Base-by-base conservation (phyloP, 2,797 vertebrate species). In the Chloroceryle inda region DNA sequence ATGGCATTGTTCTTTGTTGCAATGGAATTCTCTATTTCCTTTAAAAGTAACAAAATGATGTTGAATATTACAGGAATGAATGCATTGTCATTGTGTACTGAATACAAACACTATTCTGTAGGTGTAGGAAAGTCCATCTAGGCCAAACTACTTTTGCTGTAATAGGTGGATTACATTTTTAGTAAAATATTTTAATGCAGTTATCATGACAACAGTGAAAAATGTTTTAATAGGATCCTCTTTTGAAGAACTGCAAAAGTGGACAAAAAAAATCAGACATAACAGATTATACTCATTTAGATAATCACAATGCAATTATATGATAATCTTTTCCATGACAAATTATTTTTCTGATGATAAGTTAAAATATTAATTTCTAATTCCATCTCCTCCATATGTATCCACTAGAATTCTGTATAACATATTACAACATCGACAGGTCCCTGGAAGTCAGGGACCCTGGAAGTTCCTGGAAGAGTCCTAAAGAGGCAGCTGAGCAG, bases 261-360 rank as follows among this genome's bases (percentile, higher is more conserved):
- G n/a, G 80, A 81, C 40, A 81, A 90, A 95, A 95, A 94, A 40
- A 45, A 45, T 55, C 29, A 53, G 73, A 86, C 33, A 56, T 88
- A 92, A 84, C 4, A 58, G 24, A 94, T 90, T 75, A 90, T 10
- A 69, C 12, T 62, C 45, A 58, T 63, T 92, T 93, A 72, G 40
- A 88, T 78, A 94, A 94, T 68, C 37, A 35, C 53, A 92, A 38
- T 64, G 62, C 37, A 93, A 84, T 96, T 93, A 86, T 52, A 67
- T 37, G 4, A 81, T 49, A 33, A 86, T 67, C 16, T 88, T 86
- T 88, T 84, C 73, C 22, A 42, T 45, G 45, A 81, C 4, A 84
- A 75, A 90, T 88, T 74, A 66, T 78, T 93, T 81, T 78, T 40
- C 72, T 80, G 64, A 52, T 42, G 12, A 35, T 59, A 16, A 26